Percentiles rank a stretch among this genome's conserved stretches.
Conservation (phyloP, 2,113 vertebrate genomes). For the Poecilia latipinna region DNA sequence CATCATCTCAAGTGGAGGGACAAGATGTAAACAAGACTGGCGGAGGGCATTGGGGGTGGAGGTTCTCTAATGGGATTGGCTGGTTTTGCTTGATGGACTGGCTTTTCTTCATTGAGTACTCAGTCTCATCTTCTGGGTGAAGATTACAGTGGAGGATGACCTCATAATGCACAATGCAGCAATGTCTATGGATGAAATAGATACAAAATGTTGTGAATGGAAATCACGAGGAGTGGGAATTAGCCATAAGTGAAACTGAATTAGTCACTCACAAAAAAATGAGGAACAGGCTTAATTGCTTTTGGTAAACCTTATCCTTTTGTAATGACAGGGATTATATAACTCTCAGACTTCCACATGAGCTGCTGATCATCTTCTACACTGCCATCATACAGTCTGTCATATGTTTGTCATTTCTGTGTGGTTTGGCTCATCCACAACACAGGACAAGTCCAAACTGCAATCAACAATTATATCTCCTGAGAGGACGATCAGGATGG, state of each 20-base stretch:
- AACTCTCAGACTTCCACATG: too few relatives aligned
- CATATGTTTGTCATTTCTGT: too few relatives aligned
- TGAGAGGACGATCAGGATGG: too few relatives aligned
- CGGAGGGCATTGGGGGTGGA: slow-evolving; percentile 17
- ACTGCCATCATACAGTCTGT: too few relatives aligned
- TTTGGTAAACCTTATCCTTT: neutral
- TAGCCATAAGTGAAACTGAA: neutral
- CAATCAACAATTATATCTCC: too few relatives aligned
- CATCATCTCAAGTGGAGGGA: slow-evolving; percentile 51
- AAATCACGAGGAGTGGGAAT: neutral
- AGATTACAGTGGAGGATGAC: slow-evolving; percentile 58
- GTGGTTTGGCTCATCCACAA: too few relatives aligned
- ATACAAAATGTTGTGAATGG: neutral
- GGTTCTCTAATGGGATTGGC: neutral
- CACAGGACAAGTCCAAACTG: too few relatives aligned
- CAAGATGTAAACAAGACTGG: slow-evolving; percentile 11
- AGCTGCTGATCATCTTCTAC: too few relatives aligned
- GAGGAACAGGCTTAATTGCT: neutral
- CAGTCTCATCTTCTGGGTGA: slow-evolving; percentile 40
- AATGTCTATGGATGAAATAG: slow-evolving; percentile 33
- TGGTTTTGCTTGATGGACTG: slow-evolving; percentile 16
- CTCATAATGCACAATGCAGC: slow-evolving; percentile 62
- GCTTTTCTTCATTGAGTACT: slow-evolving; percentile 25
- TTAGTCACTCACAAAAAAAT: neutral
- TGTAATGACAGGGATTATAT: neutral